Base-by-base conservation (phyloP, 1,140 invertebrate genomes). In the Triops cancriformis region DNA sequence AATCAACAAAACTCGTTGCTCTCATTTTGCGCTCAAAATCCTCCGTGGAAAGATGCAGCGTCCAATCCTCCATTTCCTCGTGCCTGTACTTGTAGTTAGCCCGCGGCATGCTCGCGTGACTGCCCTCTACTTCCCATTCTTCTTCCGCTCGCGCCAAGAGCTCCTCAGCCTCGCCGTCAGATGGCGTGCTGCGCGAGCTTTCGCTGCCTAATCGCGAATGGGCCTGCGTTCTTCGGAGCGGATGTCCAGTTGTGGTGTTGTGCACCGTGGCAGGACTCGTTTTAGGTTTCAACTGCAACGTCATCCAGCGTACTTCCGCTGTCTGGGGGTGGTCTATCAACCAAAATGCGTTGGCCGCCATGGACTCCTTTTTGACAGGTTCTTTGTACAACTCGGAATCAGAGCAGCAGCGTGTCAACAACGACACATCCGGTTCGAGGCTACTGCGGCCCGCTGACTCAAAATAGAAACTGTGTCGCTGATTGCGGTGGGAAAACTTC, bases 1-100 rank as follows among this genome's bases (percentile, higher is more conserved):
- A 75, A 23, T 78, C 78, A 9, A 77, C 73, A 23, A 43, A 79
- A 75, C 37, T 72, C 5, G 51, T 72, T 18, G 51, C 51, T 6
- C 18, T 64, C 10, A 23, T 37, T 28, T 51, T 72, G 51, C 74
- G 78, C 45, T 75, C 80, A 26, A 82, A 83, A 83, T 91, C 90
- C 82, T 91, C 90, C 78, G 86, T 89, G 4, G 91, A 91, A 51
- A 91, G 82, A 51, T 89, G 90, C 83, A 92, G 87, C 82, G 90
- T 92, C 91, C 91, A 93, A 82, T 93, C 91, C 85, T 92, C 91
- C 75, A 93, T 83, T 83, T 93, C 91, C 6, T 91, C 88, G 80
- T 89, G 87, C 82, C 92, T 91, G 81, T 92, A 92, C 82, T 91
- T 91, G 85, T 79, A 89, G 85, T 81, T 91, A 2, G 89, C 18